These are phyloP conservation scores for Haplochromis vanheusdeni DNA, from an alignment of 2,113 vertebrate species.

Conservation along the genomic window DNA sequence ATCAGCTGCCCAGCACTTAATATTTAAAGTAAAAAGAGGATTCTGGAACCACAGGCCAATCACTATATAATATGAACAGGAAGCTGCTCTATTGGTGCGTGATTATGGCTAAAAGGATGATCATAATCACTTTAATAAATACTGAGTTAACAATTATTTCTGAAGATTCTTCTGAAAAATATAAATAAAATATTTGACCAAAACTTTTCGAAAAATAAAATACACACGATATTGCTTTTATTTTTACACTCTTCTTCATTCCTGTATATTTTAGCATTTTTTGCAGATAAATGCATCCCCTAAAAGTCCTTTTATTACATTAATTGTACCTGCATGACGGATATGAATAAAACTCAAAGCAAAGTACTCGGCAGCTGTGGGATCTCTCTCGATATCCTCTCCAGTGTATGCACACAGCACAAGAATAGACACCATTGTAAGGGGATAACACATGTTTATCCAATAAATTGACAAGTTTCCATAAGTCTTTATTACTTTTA, in stretches of 20 bases:
- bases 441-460: not conserved
- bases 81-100: not conserved
- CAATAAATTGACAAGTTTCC: not conserved
- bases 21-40: not conserved
- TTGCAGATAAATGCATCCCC: not conserved
- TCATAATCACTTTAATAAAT: not conserved
- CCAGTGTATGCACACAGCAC: not conserved
- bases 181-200: not conserved
- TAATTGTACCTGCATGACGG: not conserved
- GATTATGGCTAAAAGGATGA: not conserved
- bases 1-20: not conserved
- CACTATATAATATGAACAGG: not conserved
- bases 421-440: not conserved
- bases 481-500: not conserved
- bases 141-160: not conserved
- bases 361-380: not conserved
- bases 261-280: not conserved
- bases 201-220: rapidly evolving
- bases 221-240: not conserved
- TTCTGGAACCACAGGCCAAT: not conserved
- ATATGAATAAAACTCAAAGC: not conserved
- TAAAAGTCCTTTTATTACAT: not conserved
- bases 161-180: not conserved
- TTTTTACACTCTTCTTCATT: not conserved
- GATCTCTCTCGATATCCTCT: not conserved